phyloP scores from a whole-genome alignment of 1,140 invertebrate genomes.

The Anthonomus grandis region DNA sequence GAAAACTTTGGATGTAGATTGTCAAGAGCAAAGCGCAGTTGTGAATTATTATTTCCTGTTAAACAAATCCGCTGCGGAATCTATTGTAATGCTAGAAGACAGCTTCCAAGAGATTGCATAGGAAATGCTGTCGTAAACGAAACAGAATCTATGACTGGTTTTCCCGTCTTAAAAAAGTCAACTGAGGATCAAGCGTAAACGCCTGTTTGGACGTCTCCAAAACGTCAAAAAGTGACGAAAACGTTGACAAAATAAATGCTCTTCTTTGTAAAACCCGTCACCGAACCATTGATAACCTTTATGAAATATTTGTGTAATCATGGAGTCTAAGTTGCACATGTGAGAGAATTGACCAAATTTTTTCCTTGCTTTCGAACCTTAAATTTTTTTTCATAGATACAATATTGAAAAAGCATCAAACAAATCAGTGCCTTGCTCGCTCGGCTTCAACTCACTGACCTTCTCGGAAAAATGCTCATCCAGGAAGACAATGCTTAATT shows the following conservation, averaged over 20 bases:
- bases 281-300: slow-evolving; percentile 9
- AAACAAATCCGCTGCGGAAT: neutral
- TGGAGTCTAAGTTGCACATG: too few species aligned
- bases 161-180: slow-evolving; percentile 1
- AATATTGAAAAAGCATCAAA: too few species aligned
- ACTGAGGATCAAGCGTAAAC: slow-evolving; percentile 2
- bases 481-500: too few species aligned
- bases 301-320: slow-evolving; percentile 8
- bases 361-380: too few species aligned
- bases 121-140: neutral
- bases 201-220: neutral
- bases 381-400: too few species aligned
- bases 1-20: too few species aligned
- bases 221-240: neutral
- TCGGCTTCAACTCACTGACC: too few species aligned
- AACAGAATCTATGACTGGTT: neutral
- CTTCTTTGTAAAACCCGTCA: slow-evolving; percentile 15
- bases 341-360: too few species aligned
- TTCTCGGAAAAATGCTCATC: too few species aligned
- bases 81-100: too few species aligned
- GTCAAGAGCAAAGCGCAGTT: neutral
- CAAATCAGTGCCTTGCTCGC: too few species aligned
- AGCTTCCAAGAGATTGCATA: too few species aligned
- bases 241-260: slow-evolving; percentile 3
- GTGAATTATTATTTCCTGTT: slow-evolving; percentile 2